phyloP scores from a whole-genome alignment of 35 echinoderm and acorn worm genomes.

The Apostichopus parvimensis region DNA sequence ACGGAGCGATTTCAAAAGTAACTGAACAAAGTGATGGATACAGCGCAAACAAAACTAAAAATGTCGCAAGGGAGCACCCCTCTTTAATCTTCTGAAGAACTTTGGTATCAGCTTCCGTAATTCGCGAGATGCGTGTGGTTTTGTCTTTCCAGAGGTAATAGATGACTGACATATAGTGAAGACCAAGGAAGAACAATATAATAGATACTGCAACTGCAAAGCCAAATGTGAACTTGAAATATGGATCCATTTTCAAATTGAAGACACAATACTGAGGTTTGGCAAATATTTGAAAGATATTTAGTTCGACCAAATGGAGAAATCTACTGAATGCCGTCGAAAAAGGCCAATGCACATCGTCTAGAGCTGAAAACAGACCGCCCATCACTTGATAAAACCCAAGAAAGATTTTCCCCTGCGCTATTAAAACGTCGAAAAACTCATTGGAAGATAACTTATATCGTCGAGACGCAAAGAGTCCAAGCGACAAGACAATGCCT shows the following conservation, averaged over 20 bases:
- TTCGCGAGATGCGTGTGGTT: neutral
- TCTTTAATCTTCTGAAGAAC: neutral
- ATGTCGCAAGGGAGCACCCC: conserved; percentile 5
- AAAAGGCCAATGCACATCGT: conserved; percentile 18
- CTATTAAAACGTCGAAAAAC: conserved; percentile 13
- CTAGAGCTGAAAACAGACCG: conserved; percentile 7
- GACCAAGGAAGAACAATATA: neutral
- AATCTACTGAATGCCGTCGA: neutral
- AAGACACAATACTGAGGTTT: neutral
- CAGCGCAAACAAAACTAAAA: neutral
- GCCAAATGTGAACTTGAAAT: neutral
- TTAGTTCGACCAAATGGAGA: conserved; percentile 10
- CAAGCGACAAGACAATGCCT: neutral
- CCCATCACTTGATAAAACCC: conserved; percentile 33
- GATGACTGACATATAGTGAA: neutral
- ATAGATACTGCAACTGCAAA: neutral
- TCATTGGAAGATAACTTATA: neutral
- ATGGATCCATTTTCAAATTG: conserved; percentile 6
- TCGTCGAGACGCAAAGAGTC: neutral
- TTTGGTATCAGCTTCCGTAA: neutral
- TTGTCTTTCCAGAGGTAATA: neutral
- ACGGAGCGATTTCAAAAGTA: conserved; percentile 18
- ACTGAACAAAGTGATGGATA: conserved; percentile 20
- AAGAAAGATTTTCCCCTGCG: conserved; percentile 21
- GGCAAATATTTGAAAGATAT: neutral